A percentile compares a stretch with the other conserved stretches of the same genome.
phyloP scores from a whole-genome alignment of 1,140 invertebrate genomes.

The Macrostomum lignano region DNA sequence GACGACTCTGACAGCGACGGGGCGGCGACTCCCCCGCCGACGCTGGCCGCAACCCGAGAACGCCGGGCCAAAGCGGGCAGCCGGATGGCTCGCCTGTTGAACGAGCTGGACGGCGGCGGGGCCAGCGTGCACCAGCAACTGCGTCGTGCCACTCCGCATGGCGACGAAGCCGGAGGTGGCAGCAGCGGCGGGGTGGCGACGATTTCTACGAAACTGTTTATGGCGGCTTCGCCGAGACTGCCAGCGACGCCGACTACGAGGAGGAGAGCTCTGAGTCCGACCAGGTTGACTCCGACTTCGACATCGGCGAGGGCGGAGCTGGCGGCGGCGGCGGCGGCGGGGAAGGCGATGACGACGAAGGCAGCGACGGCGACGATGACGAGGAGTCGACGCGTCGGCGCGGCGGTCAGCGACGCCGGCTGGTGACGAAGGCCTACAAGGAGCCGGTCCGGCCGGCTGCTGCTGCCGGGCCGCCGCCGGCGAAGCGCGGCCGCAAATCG shows the following conservation, averaged over 20 bases:
- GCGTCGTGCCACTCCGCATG: no score
- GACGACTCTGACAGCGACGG: no score
- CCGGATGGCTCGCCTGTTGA: slow-evolving; percentile 53
- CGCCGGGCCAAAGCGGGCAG: slow-evolving; percentile 64
- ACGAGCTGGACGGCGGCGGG: no score
- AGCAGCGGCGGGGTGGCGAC: slow-evolving; percentile 50
- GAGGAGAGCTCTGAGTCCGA: slow-evolving; percentile 33
- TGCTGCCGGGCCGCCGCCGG: background rate
- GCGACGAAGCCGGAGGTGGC: no score
- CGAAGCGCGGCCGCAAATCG: background rate
- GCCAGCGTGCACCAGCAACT: no score
- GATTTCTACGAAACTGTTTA: slow-evolving; percentile 92
- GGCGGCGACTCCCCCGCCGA: no score
- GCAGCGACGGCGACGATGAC: slow-evolving; percentile 50
- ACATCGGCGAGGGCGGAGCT: no score
- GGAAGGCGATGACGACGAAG: slow-evolving; percentile 90
- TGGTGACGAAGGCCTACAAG: slow-evolving; percentile 62
- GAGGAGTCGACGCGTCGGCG: slow-evolving; percentile 42
- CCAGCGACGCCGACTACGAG: slow-evolving; percentile 44
- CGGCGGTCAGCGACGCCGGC: slow-evolving; percentile 16
- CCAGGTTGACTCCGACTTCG: slow-evolving; percentile 80
- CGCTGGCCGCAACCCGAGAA: no score
- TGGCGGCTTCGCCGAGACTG: slow-evolving; percentile 56
- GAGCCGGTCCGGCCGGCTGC: slow-evolving; percentile 13
- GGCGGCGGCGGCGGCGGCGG: no score